These are phyloP conservation scores for Semnornis frantzii DNA, from an alignment of 2,113 vertebrate species.

Conservation along the genomic window DNA sequence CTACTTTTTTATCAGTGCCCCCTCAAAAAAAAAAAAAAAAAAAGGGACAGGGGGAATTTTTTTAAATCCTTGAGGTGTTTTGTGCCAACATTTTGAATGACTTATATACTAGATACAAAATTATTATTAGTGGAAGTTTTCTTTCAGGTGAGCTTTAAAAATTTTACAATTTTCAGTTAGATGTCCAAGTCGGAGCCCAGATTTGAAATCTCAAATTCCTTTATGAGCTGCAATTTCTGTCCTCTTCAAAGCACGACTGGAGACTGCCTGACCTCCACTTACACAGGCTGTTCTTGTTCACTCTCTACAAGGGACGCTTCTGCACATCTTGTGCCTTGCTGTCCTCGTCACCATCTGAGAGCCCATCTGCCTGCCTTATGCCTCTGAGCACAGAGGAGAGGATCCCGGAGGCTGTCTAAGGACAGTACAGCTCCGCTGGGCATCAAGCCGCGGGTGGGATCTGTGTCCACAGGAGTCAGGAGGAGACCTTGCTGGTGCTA, in stretches of 20 bases:
- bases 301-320: not conserved
- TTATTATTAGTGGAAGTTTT: not conserved
- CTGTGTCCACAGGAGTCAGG: rapidly evolving
- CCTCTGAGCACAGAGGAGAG: not conserved
- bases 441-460: not conserved
- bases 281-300: not conserved
- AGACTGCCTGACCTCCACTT: not conserved
- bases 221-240: not conserved
- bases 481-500: not conserved
- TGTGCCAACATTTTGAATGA: not conserved
- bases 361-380: conserved; percentile 22
- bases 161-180: not conserved
- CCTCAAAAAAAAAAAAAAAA: not conserved
- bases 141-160: not conserved
- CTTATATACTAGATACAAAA: not conserved
- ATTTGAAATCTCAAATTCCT: not conserved
- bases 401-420: not conserved
- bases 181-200: not conserved
- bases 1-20: not conserved
- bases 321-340: not conserved
- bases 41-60: no score
- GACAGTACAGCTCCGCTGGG: not conserved
- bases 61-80: not conserved
- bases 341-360: conserved; percentile 39
- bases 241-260: not conserved